Conservation (phyloP, 2,113 vertebrate species). For the Limanda limanda region DNA sequence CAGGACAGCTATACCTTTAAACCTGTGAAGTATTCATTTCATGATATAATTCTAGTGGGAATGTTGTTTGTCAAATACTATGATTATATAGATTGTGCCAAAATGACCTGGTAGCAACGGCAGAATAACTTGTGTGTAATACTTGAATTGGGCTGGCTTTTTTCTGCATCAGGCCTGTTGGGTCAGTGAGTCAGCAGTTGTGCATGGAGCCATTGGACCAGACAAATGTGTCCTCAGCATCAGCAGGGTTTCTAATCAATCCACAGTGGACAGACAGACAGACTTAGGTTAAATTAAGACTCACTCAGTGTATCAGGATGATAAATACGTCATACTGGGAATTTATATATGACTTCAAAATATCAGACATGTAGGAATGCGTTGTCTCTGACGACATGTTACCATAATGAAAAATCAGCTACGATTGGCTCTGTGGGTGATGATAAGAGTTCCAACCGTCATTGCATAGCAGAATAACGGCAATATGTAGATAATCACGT, state of each 20-base stretch:
- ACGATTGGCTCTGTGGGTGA: not conserved
- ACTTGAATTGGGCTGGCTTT: conserved; percentile 10
- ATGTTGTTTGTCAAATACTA: not conserved
- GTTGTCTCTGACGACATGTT: not conserved
- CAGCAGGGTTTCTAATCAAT: conserved; percentile 49
- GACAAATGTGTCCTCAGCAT: conserved; percentile 35
- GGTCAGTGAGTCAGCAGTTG: conserved; percentile 68
- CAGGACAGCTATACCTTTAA: not conserved
- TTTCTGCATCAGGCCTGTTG: conserved; percentile 26
- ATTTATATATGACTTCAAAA: not conserved
- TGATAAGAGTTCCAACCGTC: conserved; percentile 15
- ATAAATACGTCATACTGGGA: too few relatives aligned
- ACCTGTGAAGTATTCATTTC: not conserved
- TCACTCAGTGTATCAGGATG: not conserved
- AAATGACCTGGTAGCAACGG: not conserved
- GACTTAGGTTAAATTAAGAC: conserved; percentile 16
- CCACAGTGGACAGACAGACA: conserved; percentile 18
- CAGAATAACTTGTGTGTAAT: conserved; percentile 15
- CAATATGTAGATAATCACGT: conserved; percentile 15
- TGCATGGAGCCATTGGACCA: conserved; percentile 38
- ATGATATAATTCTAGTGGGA: not conserved
- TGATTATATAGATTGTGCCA: not conserved
- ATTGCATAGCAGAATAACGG: conserved; percentile 15
- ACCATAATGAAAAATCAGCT: not conserved
- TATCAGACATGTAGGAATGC: too few relatives aligned